These are phyloP conservation scores for Astyanax mexicanus DNA, from an alignment of 2,797 vertebrate genomes.

Conservation along the genomic window DNA sequence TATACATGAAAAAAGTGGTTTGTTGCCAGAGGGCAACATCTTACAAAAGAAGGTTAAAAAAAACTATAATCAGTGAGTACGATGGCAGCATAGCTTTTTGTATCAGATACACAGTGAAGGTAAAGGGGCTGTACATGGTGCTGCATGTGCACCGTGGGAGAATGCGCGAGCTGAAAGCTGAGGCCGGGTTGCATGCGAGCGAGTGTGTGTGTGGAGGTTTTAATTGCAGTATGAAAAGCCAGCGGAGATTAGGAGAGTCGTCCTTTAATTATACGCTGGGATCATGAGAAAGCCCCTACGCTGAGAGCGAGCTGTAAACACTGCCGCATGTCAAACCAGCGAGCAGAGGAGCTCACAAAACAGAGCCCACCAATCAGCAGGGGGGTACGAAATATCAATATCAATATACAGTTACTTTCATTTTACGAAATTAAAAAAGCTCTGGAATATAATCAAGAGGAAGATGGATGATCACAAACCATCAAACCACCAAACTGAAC, in stretches of 20 bases:
- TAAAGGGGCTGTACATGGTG: neutral
- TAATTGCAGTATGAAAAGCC: constrained; percentile 38
- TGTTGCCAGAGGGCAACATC: no score
- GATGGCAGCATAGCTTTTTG: no score
- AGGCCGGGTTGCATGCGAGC: constrained; percentile 21
- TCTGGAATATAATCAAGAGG: no score
- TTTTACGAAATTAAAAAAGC: no score
- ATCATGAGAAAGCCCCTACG: constrained; percentile 36
- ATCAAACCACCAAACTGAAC: no score
- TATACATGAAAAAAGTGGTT: no score
- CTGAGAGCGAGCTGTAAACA: constrained; percentile 27
- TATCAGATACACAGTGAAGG: neutral
- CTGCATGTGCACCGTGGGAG: constrained; percentile 15
- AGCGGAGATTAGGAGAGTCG: constrained; percentile 42
- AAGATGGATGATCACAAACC: no score
- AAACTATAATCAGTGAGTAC: no score
- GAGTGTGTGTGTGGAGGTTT: constrained; percentile 30
- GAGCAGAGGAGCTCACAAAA: neutral
- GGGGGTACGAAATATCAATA: no score
- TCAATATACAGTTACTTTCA: no score
- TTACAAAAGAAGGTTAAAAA: no score
- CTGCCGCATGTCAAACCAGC: constrained; percentile 44
- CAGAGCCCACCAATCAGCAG: no score
- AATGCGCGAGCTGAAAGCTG: constrained; percentile 11
- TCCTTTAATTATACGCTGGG: constrained; percentile 46